These are phyloP conservation scores for Nettapus auritus DNA, from an alignment of 2,113 vertebrate species.

Conservation along the genomic window DNA sequence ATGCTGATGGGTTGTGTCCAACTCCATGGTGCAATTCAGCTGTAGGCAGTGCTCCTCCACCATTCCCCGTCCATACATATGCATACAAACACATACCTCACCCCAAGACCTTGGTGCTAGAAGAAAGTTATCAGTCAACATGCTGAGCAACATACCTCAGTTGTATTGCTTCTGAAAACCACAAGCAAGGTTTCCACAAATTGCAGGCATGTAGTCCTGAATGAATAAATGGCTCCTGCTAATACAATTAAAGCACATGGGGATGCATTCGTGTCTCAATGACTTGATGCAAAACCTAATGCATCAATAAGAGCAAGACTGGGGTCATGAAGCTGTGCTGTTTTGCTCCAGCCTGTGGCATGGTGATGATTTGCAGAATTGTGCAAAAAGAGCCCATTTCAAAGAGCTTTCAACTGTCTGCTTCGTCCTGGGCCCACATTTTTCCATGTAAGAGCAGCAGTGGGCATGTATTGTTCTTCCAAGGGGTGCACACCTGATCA, in stretches of 20 bases:
- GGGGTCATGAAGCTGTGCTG: not conserved
- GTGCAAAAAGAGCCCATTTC: not conserved
- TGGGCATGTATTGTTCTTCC: rapidly evolving
- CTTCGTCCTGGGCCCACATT: not conserved
- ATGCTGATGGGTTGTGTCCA: not conserved
- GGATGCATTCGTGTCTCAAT: rapidly evolving
- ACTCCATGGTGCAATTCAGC: not conserved
- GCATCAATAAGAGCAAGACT: not conserved
- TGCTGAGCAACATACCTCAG: not conserved
- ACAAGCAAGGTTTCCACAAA: not conserved
- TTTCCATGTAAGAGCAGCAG: not conserved
- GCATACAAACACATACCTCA: not conserved
- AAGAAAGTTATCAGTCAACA: conserved; percentile 9
- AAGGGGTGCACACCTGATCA: not conserved
- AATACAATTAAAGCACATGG: not conserved
- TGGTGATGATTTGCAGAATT: rapidly evolving
- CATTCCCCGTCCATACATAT: not conserved
- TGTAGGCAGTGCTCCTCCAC: not conserved
- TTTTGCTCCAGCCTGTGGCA: not conserved
- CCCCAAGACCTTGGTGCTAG: not conserved
- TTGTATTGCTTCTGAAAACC: not conserved
- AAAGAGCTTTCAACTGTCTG: not conserved
- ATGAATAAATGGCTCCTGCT: not conserved
- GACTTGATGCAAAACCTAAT: not conserved
- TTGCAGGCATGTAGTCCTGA: not conserved